A percentile compares a stretch with the other conserved stretches of the same genome.
Conservation (phyloP, 2,113 vertebrate genomes). For the Aegithalos caudatus region DNA sequence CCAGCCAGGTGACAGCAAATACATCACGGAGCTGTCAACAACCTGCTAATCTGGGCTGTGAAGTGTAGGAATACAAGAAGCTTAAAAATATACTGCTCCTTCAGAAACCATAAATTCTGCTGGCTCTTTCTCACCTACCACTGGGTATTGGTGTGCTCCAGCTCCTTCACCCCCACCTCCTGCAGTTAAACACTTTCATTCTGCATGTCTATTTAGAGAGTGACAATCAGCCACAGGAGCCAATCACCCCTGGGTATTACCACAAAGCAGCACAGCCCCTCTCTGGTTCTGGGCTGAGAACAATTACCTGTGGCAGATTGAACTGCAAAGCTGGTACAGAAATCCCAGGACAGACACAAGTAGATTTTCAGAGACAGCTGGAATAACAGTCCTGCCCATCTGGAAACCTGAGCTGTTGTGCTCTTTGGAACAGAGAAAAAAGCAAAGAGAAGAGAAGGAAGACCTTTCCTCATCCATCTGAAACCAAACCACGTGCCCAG, state of each 20-base stretch:
- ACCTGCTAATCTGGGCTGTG: slow-evolving; percentile 38
- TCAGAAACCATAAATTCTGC: slow-evolving; percentile 46
- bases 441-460: background rate
- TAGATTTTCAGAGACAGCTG: background rate
- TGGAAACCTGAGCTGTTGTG: background rate
- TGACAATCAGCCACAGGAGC: background rate
- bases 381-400: background rate
- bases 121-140: background rate
- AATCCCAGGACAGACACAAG: background rate
- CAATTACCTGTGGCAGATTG: background rate
- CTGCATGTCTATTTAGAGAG: background rate
- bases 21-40: slow-evolving; percentile 39
- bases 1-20: slow-evolving; percentile 57
- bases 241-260: background rate
- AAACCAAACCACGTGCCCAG: background rate
- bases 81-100: slow-evolving; percentile 48
- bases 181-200: background rate
- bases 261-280: background rate
- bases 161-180: background rate
- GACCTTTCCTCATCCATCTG: background rate
- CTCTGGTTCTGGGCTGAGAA: background rate
- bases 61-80: slow-evolving; percentile 31
- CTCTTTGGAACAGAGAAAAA: background rate
- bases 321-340: background rate
- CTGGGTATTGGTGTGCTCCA: background rate